Percentiles rank a stretch among this genome's conserved stretches.
These are phyloP conservation scores for Leptinotarsa lineolata DNA, from an alignment of 1,140 invertebrate species.

Conservation along the genomic window DNA sequence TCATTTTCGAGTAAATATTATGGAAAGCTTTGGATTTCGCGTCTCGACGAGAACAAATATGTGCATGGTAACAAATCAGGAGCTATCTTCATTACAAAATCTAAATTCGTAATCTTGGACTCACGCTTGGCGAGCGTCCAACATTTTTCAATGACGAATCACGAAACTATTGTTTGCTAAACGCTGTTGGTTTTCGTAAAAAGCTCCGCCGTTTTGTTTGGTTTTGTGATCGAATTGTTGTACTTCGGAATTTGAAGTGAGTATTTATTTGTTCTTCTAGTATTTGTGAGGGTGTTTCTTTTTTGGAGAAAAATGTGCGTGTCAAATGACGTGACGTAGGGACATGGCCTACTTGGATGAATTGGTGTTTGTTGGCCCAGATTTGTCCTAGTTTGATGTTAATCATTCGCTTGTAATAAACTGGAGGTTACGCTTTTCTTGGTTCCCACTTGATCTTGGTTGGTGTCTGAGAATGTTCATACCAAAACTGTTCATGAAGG, in stretches of 20 bases:
- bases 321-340: too few relatives aligned
- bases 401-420: too few relatives aligned
- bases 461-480: too few relatives aligned
- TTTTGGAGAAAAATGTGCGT: too few relatives aligned
- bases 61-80: slow-evolving; percentile 17
- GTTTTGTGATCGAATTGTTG: not conserved
- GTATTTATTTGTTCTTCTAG: not conserved
- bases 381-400: too few relatives aligned
- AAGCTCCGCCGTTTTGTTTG: not conserved
- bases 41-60: slow-evolving; percentile 22
- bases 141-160: slow-evolving; percentile 23
- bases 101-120: slow-evolving; percentile 15
- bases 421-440: too few relatives aligned
- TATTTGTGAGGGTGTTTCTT: not conserved
- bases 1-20: not conserved
- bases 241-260: not conserved
- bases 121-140: slow-evolving; percentile 13
- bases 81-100: slow-evolving; percentile 19
- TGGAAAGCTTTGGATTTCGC: not conserved
- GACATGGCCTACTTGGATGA: too few relatives aligned
- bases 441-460: too few relatives aligned
- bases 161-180: slow-evolving; percentile 18
- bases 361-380: too few relatives aligned
- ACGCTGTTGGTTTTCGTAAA: not conserved
- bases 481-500: too few relatives aligned